phyloP scores from a whole-genome alignment of 2,797 vertebrate genomes.

The Brachyalestes nurse region DNA sequence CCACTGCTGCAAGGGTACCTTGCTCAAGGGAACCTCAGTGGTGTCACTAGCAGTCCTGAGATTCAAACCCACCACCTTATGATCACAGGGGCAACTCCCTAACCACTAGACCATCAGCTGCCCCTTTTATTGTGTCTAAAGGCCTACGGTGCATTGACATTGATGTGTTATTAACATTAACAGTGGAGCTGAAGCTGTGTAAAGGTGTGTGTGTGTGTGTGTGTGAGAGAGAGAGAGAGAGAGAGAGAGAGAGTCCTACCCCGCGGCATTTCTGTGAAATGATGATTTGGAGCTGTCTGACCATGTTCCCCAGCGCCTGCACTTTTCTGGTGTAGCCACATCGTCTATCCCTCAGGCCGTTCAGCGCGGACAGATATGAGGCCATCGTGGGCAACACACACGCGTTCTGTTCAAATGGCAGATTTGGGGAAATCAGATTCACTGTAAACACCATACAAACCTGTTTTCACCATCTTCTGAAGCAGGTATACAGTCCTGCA shows the following conservation, averaged over 20 bases:
- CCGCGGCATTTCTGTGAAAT: constrained; percentile 68
- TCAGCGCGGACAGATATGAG: constrained; percentile 63
- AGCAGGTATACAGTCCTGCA: not conserved
- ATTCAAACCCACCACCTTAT: too few species aligned
- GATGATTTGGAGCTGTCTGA: constrained; percentile 69
- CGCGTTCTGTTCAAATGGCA: constrained; percentile 63
- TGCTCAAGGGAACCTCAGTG: too few species aligned
- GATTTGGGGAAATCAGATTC: not conserved
- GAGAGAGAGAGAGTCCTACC: constrained; percentile 56
- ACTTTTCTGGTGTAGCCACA: constrained; percentile 66
- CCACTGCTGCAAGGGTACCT: too few species aligned
- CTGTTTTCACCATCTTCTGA: not conserved
- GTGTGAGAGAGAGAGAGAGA: too few species aligned
- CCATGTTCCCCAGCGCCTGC: constrained; percentile 46
- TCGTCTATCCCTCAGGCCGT: constrained; percentile 57
- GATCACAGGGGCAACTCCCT: too few species aligned
- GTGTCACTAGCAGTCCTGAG: too few species aligned
- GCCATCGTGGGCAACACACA: constrained; percentile 70
- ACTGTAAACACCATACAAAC: not conserved
- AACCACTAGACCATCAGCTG: too few species aligned
- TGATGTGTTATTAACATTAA: not conserved
- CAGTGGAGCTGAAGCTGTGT: not conserved
- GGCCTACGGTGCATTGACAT: too few species aligned
- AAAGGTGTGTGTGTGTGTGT: not conserved
- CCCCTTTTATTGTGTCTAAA: too few species aligned